Percentiles rank a stretch among this genome's conserved stretches.
These are phyloP conservation scores for Myotis lucifugus DNA, from an alignment of 2,113 vertebrate species.

Conservation along the genomic window DNA sequence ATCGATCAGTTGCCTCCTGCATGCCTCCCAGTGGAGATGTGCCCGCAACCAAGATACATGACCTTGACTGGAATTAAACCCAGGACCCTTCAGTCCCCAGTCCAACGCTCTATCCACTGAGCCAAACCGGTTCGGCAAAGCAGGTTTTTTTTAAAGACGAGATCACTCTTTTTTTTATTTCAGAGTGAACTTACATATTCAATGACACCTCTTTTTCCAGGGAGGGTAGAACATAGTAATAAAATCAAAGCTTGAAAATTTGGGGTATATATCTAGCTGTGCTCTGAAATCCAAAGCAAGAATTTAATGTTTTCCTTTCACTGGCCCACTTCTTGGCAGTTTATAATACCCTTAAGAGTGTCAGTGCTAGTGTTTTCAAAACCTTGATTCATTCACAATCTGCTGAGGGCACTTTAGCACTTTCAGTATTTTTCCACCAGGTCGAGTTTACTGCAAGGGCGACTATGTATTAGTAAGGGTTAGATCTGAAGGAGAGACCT, in stretches of 20 bases:
- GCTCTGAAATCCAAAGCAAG: conserved; percentile 34
- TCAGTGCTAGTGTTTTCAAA: conserved; percentile 13
- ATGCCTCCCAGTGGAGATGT: too few relatives aligned
- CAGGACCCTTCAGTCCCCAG: too few relatives aligned
- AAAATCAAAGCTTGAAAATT: conserved; percentile 44
- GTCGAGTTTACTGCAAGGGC: background rate
- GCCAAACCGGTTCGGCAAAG: too few relatives aligned
- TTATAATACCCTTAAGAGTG: conserved; percentile 13
- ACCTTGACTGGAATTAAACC: too few relatives aligned
- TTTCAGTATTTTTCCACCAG: conserved; percentile 47
- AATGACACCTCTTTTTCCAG: background rate
- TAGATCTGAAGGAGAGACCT: background rate
- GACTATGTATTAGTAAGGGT: background rate
- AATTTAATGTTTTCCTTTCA: conserved; percentile 50
- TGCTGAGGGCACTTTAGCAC: background rate
- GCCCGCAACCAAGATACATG: too few relatives aligned
- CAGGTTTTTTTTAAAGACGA: background rate
- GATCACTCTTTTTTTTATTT: background rate
- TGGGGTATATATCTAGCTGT: background rate
- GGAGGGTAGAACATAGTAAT: background rate
- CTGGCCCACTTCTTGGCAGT: conserved; percentile 11
- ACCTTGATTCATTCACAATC: conserved; percentile 38
- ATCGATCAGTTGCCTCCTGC: too few relatives aligned
- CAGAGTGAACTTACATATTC: conserved; percentile 4
- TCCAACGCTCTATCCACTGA: too few relatives aligned